Conservation (phyloP, 2,113 vertebrate genomes). For the Chauna torquata region DNA sequence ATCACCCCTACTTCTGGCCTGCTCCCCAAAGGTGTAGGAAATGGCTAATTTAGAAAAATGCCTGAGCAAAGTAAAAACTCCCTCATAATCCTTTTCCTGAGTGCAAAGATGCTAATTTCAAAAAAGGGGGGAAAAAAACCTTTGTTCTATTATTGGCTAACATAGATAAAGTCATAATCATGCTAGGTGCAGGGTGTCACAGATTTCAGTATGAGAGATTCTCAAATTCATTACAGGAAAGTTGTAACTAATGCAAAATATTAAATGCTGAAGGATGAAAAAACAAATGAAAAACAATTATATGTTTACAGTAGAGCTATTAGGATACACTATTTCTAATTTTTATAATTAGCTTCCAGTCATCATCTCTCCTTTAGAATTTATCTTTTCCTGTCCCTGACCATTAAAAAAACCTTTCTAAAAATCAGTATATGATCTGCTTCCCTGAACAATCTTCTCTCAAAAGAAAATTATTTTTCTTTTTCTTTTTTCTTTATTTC, state of each 20-base stretch:
- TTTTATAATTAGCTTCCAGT: slow-evolving; percentile 19
- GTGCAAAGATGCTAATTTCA: not conserved
- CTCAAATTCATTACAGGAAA: slow-evolving; percentile 8
- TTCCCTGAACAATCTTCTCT: not conserved
- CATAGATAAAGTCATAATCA: not conserved
- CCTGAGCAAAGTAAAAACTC: not conserved
- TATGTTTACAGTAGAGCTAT: slow-evolving; percentile 33
- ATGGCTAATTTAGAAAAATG: not conserved
- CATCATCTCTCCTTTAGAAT: not conserved
- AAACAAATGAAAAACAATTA: slow-evolving; percentile 32
- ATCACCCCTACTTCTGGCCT: not conserved
- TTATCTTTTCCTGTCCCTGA: not conserved
- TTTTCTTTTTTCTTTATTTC: not conserved
- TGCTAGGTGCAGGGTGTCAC: not conserved
- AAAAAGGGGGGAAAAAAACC: not conserved
- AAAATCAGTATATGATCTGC: not conserved
- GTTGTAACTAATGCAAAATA: slow-evolving; percentile 21
- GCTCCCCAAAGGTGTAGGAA: not conserved
- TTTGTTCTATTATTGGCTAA: not conserved
- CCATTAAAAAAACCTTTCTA: not conserved
- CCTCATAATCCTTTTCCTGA: not conserved
- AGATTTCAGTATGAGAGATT: not conserved
- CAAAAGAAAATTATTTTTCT: not conserved
- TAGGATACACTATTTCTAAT: not conserved
- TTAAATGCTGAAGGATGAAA: not conserved